Percentiles rank a stretch among this genome's conserved stretches.
These are phyloP conservation scores for Platycheirus albimanus DNA, from an alignment of 2,888 invertebrate species.

Conservation along the genomic window DNA sequence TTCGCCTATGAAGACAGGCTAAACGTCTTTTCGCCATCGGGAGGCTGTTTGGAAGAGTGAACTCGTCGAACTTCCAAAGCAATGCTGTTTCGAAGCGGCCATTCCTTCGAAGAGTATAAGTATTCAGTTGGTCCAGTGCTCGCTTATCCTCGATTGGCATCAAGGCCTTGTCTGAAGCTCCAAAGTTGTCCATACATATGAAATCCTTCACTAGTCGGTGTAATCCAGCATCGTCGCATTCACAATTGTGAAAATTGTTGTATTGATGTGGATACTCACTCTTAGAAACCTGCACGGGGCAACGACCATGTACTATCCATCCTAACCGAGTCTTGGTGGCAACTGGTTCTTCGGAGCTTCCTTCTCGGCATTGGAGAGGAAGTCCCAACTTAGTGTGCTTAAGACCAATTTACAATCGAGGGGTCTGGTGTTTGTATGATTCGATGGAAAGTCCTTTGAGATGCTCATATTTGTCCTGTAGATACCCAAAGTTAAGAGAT, in stretches of 20 bases:
- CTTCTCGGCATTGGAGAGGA: slow-evolving; percentile 51
- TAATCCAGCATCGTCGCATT: slow-evolving; percentile 39
- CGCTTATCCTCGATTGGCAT: slow-evolving; percentile 10
- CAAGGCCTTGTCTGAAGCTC: slow-evolving; percentile 2
- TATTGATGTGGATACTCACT: background rate
- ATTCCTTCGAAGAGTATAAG: background rate
- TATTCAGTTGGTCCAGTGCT: background rate
- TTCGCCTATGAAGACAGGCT: background rate
- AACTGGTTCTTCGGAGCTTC: slow-evolving; percentile 35
- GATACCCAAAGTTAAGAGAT: background rate
- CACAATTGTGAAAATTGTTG: slow-evolving; percentile 45
- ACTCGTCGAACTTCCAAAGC: background rate
- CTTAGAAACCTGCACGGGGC: background rate
- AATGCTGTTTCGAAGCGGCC: background rate
- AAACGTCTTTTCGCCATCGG: slow-evolving; percentile 6
- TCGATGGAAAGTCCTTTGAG: slow-evolving; percentile 9
- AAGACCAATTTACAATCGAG: slow-evolving; percentile 42
- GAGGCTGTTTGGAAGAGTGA: background rate
- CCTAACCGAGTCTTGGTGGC: slow-evolving; percentile 67
- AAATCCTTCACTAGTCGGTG: background rate
- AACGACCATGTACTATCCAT: slow-evolving; percentile 45
- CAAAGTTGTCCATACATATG: slow-evolving; percentile 14
- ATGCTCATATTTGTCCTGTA: no score
- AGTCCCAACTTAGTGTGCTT: slow-evolving; percentile 53
- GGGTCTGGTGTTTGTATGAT: background rate